phyloP scores from a whole-genome alignment of 2,888 invertebrate species.

The Plagodis dolabraria region DNA sequence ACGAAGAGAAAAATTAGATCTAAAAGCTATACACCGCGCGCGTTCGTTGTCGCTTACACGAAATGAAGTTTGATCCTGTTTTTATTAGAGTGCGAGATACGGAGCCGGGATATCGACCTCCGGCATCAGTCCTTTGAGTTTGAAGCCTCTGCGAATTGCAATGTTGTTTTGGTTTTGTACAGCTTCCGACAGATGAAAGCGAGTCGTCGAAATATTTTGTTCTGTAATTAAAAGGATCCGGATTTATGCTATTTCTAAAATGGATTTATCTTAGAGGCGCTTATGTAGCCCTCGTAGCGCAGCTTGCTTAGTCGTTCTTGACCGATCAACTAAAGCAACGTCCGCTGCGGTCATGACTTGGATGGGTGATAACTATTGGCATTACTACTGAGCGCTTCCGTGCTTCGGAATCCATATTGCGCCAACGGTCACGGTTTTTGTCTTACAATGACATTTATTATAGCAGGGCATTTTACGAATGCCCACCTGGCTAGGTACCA shows the following conservation, averaged over 20 bases:
- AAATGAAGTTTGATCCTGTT: conserved; percentile 66
- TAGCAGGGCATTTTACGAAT: no score
- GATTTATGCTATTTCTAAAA: background rate
- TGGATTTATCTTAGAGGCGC: background rate
- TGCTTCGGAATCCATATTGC: no score
- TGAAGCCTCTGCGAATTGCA: conserved; percentile 16
- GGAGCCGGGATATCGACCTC: conserved; percentile 31
- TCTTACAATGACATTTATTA: no score
- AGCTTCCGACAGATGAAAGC: conserved; percentile 20
- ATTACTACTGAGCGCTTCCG: no score
- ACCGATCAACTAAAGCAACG: no score
- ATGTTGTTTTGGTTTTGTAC: conserved; percentile 20
- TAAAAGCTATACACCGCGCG: conserved; percentile 62
- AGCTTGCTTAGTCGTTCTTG: no score
- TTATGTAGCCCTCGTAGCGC: no score
- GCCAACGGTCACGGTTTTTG: no score
- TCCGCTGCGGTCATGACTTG: no score
- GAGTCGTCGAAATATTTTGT: conserved; percentile 14
- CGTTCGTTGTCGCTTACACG: conserved; percentile 52
- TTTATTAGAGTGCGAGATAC: conserved; percentile 51
- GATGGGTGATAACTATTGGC: no score
- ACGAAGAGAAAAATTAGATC: conserved; percentile 64
- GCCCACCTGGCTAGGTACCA: no score
- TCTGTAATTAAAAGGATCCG: conserved; percentile 16
- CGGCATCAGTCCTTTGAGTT: conserved; percentile 13